Percentiles rank a stretch among this genome's conserved stretches.
Evolutionary conservation across 2,113 vertebrate genomes (phyloP).

Genomic region (Megatriorchis doriae): DNA sequence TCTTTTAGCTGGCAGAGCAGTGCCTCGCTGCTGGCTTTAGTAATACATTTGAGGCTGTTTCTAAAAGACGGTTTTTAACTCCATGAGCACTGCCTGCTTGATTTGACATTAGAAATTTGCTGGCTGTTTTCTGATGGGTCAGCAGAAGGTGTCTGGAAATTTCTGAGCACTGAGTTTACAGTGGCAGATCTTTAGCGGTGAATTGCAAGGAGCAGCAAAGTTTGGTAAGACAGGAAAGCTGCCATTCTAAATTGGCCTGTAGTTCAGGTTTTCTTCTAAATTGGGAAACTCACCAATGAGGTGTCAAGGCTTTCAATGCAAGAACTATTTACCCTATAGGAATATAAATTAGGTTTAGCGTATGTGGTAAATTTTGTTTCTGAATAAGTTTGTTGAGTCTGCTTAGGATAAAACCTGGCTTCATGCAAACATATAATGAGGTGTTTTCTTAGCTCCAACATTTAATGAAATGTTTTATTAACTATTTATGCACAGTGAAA

Average conservation of each 20-base stretch:
- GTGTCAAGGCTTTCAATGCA: neutral
- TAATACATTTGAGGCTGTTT: neutral
- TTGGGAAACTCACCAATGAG: neutral
- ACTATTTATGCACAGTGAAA: neutral
- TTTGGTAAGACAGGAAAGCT: neutral
- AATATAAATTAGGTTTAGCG: neutral
- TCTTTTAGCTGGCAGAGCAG: neutral
- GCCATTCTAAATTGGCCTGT: neutral
- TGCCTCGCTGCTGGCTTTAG: neutral
- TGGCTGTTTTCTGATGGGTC: neutral
- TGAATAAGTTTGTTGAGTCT: neutral
- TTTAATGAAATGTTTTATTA: slow-evolving; percentile 13
- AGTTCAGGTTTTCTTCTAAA: neutral
- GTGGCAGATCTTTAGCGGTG: neutral
- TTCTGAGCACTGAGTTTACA: neutral
- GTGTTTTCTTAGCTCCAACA: neutral
- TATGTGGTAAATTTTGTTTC: neutral
- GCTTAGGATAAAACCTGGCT: neutral
- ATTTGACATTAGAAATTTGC: neutral
- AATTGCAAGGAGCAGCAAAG: neutral
- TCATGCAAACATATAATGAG: neutral
- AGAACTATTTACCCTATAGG: neutral
- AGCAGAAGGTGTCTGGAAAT: neutral
- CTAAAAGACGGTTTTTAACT: neutral
- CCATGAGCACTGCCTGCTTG: neutral